Percentiles rank a stretch among this genome's conserved stretches.
Conservation (phyloP, 37 sponge, comb jelly and placozoan species). For the Hexactinellida sp. region DNA sequence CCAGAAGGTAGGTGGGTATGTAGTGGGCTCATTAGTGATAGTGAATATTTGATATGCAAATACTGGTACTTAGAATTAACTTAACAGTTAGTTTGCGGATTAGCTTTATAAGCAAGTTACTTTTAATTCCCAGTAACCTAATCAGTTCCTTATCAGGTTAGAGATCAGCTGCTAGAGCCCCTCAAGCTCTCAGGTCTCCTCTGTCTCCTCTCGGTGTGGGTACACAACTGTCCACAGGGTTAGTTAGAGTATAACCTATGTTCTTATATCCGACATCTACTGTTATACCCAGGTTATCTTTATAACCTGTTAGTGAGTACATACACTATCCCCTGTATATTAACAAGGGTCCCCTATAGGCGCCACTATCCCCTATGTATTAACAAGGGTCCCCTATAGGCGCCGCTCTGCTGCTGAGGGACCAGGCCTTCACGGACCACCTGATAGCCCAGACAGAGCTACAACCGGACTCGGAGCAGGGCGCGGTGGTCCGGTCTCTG, state of each 20-base stretch:
- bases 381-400: neutral
- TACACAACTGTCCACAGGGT: neutral
- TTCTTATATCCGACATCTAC: neutral
- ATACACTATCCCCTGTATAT: neutral
- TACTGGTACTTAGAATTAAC: too few species aligned
- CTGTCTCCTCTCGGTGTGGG: conserved; percentile 16
- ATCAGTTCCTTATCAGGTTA: neutral
- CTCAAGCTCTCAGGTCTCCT: neutral
- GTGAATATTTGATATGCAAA: too few species aligned
- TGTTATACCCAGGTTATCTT: too few species aligned
- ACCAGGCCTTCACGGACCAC: neutral
- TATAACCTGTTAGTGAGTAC: too few species aligned
- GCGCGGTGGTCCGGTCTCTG: neutral
- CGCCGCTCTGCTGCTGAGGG: neutral
- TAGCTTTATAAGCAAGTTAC: too few species aligned
- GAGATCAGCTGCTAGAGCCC: conserved; percentile 16
- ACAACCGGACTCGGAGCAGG: neutral
- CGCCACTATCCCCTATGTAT: neutral
- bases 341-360: neutral
- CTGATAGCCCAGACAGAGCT: neutral
- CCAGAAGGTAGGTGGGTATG: neutral
- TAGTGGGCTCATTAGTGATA: too few species aligned
- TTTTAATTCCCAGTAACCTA: neutral
- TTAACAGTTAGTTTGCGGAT: too few species aligned
- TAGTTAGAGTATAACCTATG: neutral